phyloP scores from a whole-genome alignment of 2,797 vertebrate species.

The Chloroceryle inda region DNA sequence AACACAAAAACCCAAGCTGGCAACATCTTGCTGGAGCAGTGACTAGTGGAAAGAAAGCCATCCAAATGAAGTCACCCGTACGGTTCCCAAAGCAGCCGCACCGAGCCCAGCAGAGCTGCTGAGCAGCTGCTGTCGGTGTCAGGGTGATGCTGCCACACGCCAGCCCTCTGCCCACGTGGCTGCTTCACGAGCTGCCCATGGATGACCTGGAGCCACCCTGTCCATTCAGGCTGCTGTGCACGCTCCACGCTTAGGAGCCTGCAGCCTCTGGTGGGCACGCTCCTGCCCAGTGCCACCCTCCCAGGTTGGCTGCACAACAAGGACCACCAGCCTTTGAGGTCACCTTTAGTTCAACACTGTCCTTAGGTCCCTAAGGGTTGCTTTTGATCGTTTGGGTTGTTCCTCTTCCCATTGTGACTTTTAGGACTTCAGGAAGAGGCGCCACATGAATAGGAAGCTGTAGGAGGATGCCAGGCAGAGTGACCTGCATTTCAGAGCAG shows the following conservation, averaged over 20 bases:
- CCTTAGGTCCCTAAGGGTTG: background rate
- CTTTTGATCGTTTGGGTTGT: background rate
- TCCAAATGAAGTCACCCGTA: background rate
- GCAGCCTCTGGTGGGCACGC: rapidly evolving
- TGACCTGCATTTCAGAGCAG: background rate
- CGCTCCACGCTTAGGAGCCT: background rate
- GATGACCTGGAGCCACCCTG: rapidly evolving
- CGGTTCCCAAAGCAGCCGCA: rapidly evolving
- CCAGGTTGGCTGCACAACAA: background rate
- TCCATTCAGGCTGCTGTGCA: background rate
- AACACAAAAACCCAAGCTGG: background rate
- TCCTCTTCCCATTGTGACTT: background rate
- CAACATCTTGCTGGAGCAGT: background rate
- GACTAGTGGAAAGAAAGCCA: background rate
- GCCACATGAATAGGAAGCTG: background rate
- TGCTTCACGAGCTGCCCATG: rapidly evolving
- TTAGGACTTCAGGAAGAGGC: background rate
- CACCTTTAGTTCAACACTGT: background rate
- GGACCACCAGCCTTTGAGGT: rapidly evolving
- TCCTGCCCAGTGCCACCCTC: background rate
- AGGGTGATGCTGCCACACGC: background rate
- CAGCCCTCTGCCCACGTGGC: rapidly evolving
- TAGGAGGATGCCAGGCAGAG: background rate
- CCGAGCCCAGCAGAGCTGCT: rapidly evolving
- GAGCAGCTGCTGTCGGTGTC: background rate